Evolutionary conservation across 2,888 invertebrate genomes (phyloP), one percentile per base, ranked within the genome.

Genomic region (Taenaris catops): DNA sequence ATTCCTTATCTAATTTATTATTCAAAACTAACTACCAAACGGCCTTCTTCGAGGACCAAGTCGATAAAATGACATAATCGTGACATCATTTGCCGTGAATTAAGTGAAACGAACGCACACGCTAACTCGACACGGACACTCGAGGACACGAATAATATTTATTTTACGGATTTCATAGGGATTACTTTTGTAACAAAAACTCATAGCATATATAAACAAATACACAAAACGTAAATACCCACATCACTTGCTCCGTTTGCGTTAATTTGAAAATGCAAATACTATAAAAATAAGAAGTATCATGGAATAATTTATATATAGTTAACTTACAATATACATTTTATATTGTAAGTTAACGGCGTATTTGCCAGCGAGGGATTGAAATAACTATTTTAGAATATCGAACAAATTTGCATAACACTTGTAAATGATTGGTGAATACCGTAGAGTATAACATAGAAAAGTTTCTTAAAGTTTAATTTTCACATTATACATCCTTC

Each of bases 61-160:
- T 20, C 43, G 44, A 44, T 42, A 39, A 39, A 44, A 46, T 47
- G 51, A 49, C 49, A 46, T 37, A 44, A 41, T 34, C 45, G 44
- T 54, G 54, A 54, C 55, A 55, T 55, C 55, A 54, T 42, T 36
- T 31, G 21, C 25, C 27, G 18, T 23, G 34, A 43, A 46, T 48
- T 41, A 41, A 41, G 46, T 48, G 34, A 48, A 44, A 40, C 39
- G 32, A 25, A 21, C 18, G 35, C 21, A 28, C 32, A 32, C 23
- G 32, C 24, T 14, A 34, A 44, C 40, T 34, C 16, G 26, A 26
- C 18, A 34, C 20, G 35, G 12, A 34, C 20, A 28, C 17, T 17
- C 39, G 35, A 33, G 40, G 36, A 28, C 36, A 36, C 21, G 12
- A n/a, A 14, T 31, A 16, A 23, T 14, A n/a, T 20, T 29, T 20